A percentile compares a stretch with the other conserved stretches of the same genome.
These are phyloP conservation scores for Elegia similella DNA, from an alignment of 2,888 invertebrate species.

Conservation along the genomic window DNA sequence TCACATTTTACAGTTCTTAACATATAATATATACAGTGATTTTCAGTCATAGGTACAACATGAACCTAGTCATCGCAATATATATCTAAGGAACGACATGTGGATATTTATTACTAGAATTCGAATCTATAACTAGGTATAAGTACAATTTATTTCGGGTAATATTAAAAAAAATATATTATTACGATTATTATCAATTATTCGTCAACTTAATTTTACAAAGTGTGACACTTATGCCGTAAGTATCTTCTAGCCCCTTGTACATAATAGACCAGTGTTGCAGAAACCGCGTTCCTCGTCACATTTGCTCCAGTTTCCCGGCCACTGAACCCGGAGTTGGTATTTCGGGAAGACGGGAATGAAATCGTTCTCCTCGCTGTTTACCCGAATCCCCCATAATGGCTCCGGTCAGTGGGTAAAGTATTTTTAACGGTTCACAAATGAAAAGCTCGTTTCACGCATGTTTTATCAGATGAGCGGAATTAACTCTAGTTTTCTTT, in stretches of 20 bases:
- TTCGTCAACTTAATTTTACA: no score
- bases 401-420: conserved; percentile 50
- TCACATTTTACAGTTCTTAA: no score
- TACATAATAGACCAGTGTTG: neutral
- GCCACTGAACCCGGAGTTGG: conserved; percentile 46
- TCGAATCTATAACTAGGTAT: no score
- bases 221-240: no score
- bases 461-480: neutral
- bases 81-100: no score
- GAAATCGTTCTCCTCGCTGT: conserved; percentile 40
- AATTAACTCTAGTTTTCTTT: neutral
- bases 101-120: no score
- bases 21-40: no score
- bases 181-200: no score
- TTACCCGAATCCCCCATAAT: conserved; percentile 46
- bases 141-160: no score
- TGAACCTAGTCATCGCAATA: no score
- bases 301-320: conserved; percentile 21
- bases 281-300: neutral
- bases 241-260: neutral
- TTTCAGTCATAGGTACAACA: no score
- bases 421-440: conserved; percentile 34
- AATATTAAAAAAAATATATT: no score
- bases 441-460: neutral
- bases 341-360: conserved; percentile 47